Evolutionary conservation across 1,140 invertebrate species (phyloP).

Genomic region (Sycophila sp.): DNA sequence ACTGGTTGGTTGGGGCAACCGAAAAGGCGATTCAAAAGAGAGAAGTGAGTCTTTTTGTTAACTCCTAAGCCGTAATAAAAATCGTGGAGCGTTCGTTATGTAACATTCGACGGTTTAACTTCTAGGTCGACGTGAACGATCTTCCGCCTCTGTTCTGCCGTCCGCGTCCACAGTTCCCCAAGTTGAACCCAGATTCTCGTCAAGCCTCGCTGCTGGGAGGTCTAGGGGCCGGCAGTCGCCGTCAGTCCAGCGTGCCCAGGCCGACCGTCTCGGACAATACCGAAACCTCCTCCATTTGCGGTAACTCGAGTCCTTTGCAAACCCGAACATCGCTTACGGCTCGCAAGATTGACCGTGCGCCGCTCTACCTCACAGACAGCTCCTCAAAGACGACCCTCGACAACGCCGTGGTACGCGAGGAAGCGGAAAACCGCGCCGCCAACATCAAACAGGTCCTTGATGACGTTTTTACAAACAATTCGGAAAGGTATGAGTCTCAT

Average conservation of each 20-base stretch:
- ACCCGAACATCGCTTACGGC: slow-evolving; percentile 33
- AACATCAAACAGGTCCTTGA: slow-evolving; percentile 59
- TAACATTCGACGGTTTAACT: background rate
- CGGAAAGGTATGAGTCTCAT: slow-evolving; percentile 25
- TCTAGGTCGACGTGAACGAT: slow-evolving; percentile 81
- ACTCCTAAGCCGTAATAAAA: background rate
- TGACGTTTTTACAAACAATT: slow-evolving; percentile 53
- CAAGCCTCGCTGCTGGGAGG: slow-evolving; percentile 69
- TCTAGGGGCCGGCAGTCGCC: slow-evolving; percentile 64
- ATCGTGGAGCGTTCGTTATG: background rate
- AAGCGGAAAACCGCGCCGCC: slow-evolving; percentile 56
- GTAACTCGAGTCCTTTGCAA: slow-evolving; percentile 54
- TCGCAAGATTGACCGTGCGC: slow-evolving; percentile 51
- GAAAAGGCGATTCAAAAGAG: slow-evolving; percentile 84
- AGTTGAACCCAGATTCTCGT: slow-evolving; percentile 76
- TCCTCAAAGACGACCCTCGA: slow-evolving; percentile 66
- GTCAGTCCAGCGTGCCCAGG: slow-evolving; percentile 69
- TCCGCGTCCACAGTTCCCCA: slow-evolving; percentile 80
- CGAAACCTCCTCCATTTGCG: slow-evolving; percentile 55
- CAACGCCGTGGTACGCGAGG: slow-evolving; percentile 55
- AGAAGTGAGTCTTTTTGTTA: slow-evolving; percentile 64
- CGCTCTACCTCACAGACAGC: slow-evolving; percentile 54
- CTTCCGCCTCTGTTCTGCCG: slow-evolving; percentile 80
- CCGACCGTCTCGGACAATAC: slow-evolving; percentile 42
- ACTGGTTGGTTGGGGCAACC: slow-evolving; percentile 88